Evolutionary conservation across 2,797 vertebrate genomes (phyloP).

Genomic region (Pipistrellus pipistrellus): DNA sequence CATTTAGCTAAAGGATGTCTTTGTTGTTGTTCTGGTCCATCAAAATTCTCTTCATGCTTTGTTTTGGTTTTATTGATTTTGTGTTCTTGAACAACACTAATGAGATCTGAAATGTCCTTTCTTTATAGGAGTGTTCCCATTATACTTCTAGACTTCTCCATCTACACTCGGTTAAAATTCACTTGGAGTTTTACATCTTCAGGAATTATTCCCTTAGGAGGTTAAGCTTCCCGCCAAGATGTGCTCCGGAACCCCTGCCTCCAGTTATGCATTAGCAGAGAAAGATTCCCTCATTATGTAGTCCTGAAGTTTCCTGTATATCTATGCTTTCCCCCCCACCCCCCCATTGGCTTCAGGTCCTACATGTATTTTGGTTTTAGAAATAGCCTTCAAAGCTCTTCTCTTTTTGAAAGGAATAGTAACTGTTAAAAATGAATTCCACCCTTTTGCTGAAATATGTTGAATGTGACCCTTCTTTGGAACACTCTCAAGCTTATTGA

Average conservation of each 20-base stretch:
- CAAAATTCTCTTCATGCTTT: neutral
- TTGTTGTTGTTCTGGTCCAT: neutral
- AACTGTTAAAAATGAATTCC: neutral
- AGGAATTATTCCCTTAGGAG: neutral
- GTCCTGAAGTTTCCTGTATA: neutral
- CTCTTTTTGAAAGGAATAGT: neutral
- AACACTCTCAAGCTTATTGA: neutral
- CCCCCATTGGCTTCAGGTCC: neutral
- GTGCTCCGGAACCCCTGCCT: neutral
- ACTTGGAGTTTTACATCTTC: constrained; percentile 31
- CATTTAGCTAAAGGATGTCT: neutral
- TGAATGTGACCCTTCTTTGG: neutral
- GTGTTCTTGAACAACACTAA: neutral
- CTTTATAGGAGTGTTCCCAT: neutral
- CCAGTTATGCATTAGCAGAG: neutral
- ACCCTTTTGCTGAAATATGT: neutral
- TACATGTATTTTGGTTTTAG: constrained; percentile 1
- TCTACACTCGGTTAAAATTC: constrained; percentile 24
- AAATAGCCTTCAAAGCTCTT: neutral
- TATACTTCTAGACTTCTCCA: constrained; percentile 15
- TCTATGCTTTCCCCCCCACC: neutral
- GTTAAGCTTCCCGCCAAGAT: neutral
- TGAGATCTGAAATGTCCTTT: neutral
- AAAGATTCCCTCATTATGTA: neutral
- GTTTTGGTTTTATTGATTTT: neutral